phyloP scores from a whole-genome alignment of 2,888 invertebrate species.

The Ceraclea dissimilis region DNA sequence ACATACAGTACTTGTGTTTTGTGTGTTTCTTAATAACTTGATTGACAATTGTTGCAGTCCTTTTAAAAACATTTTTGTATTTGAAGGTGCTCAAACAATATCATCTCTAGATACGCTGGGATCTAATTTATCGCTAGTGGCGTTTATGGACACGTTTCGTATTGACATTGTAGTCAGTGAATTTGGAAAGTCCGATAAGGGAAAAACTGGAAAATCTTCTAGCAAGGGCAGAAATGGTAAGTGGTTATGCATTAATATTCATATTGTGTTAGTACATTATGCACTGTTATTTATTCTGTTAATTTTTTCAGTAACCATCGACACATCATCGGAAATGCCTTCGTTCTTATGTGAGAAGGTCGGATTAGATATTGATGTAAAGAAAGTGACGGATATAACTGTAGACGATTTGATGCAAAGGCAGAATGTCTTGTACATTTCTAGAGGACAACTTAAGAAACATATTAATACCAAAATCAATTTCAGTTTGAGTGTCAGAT shows the following conservation, averaged over 20 bases:
- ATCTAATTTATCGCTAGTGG: slow-evolving; percentile 75
- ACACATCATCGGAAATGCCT: slow-evolving; percentile 67
- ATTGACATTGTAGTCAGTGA: slow-evolving; percentile 95
- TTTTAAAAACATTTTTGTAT: not conserved
- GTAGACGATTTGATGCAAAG: slow-evolving; percentile 78
- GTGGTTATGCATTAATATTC: no score
- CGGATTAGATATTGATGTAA: slow-evolving; percentile 79
- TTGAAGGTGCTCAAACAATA: slow-evolving; percentile 44
- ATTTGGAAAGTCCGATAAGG: slow-evolving; percentile 57
- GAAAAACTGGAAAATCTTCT: slow-evolving; percentile 44
- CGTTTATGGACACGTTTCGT: slow-evolving; percentile 79
- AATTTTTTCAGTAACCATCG: slow-evolving; percentile 28
- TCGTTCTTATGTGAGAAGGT: slow-evolving; percentile 91
- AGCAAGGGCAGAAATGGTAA: slow-evolving; percentile 33
- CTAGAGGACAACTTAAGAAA: slow-evolving; percentile 78
- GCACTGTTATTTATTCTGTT: not conserved
- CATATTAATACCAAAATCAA: slow-evolving; percentile 89
- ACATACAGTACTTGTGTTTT: no score
- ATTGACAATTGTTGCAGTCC: no score
- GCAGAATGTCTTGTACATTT: slow-evolving; percentile 79
- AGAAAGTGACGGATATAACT: slow-evolving; percentile 83
- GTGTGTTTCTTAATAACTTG: no score
- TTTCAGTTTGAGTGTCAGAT: slow-evolving; percentile 79
- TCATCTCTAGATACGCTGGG: slow-evolving; percentile 81
- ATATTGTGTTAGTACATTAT: not conserved